Evolutionary conservation across 2,113 vertebrate species (phyloP).

Genomic region (Leucosticte australis): DNA sequence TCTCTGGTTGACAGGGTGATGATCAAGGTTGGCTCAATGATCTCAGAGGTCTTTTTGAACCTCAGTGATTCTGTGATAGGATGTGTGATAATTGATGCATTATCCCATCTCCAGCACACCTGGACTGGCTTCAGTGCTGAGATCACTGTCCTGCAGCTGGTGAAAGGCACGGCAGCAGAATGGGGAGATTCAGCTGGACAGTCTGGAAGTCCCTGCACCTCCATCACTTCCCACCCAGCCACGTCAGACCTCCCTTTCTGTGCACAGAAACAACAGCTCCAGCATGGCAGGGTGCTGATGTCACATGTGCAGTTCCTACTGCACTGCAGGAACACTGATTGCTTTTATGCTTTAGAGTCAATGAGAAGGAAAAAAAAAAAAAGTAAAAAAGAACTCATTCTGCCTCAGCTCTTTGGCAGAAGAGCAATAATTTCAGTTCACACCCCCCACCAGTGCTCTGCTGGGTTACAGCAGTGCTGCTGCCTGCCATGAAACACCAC

Average conservation of each 20-base stretch:
- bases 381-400: not conserved
- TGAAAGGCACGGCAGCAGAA: not conserved
- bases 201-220: not conserved
- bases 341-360: not conserved
- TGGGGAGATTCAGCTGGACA: not conserved
- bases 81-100: not conserved
- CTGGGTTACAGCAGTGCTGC: not conserved
- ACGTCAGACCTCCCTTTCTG: accelerated
- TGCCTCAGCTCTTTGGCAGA: not conserved
- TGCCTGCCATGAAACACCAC: not conserved
- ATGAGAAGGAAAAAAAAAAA: not conserved
- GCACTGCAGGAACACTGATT: not conserved
- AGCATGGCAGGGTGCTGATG: not conserved
- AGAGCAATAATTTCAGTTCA: not conserved
- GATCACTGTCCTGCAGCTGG: not conserved
- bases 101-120: not conserved
- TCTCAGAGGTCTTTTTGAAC: not conserved
- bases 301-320: not conserved
- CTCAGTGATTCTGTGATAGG: not conserved
- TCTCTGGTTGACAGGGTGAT: not conserved
- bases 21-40: not conserved
- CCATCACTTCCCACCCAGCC: not conserved
- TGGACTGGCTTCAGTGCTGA: not conserved
- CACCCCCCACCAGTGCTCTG: not conserved
- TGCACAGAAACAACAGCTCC: not conserved